These are phyloP conservation scores for Saturnia pavonia DNA, from an alignment of 2,888 invertebrate species.

Conservation along the genomic window DNA sequence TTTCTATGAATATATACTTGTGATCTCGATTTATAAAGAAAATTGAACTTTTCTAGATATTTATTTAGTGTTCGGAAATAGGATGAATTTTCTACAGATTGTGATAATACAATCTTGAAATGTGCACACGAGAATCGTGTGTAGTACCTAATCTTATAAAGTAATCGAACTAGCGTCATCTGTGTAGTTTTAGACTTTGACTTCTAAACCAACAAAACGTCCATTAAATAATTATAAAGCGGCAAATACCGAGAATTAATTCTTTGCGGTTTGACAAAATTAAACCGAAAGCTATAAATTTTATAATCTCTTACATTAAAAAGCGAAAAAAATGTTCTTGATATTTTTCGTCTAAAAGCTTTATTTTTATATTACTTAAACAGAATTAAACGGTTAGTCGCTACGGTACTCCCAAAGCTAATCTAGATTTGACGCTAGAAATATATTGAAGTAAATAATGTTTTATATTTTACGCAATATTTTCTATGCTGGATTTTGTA, in stretches of 20 bases:
- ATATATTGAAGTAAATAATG: not conserved
- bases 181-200: not conserved
- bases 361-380: not conserved
- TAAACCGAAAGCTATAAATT: not conserved
- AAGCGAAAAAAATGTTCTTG: not conserved
- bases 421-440: not conserved
- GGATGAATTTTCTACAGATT: no score
- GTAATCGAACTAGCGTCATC: not conserved
- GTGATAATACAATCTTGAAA: no score
- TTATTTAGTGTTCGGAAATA: no score
- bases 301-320: not conserved
- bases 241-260: not conserved
- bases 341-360: not conserved
- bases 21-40: no score
- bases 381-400: not conserved
- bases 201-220: not conserved
- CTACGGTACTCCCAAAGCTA: not conserved
- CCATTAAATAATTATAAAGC: not conserved
- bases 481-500: not conserved
- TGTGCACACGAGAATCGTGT: no score
- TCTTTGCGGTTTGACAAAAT: not conserved
- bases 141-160: no score
- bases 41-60: no score
- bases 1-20: no score
- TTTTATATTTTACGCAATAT: slow-evolving; percentile 5